Percentiles rank a stretch among this genome's conserved stretches.
phyloP scores from a whole-genome alignment of 1,140 invertebrate species.

The Pachyrhynchus sulphureomaculatus region DNA sequence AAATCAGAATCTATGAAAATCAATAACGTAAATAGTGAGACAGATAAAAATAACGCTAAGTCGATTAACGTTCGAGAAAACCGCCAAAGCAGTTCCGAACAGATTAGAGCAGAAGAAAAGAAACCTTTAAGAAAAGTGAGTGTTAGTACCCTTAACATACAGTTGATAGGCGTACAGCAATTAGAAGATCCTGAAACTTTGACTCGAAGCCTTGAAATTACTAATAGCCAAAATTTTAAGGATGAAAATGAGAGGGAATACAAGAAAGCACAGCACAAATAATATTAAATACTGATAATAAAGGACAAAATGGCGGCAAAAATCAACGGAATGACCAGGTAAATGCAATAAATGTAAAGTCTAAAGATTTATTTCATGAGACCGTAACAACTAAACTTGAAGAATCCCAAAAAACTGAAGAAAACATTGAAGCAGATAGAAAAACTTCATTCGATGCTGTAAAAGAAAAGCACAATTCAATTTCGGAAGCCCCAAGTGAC shows the following conservation, averaged over 20 bases:
- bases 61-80: too few relatives aligned
- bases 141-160: slow-evolving; percentile 24
- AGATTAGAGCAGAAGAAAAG: background rate
- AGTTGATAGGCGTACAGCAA: background rate
- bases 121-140: slow-evolving; percentile 13
- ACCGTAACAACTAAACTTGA: too few relatives aligned
- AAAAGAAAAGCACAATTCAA: background rate
- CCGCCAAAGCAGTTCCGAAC: background rate
- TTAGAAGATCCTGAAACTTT: background rate
- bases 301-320: background rate
- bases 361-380: too few relatives aligned
- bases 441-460: background rate
- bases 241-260: slow-evolving; percentile 3
- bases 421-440: too few relatives aligned
- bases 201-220: background rate
- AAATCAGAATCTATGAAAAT: background rate
- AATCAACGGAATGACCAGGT: background rate
- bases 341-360: too few relatives aligned
- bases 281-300: background rate
- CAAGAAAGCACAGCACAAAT: slow-evolving; percentile 22
- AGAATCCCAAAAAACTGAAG: too few relatives aligned
- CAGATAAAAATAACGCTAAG: background rate
- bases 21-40: background rate
- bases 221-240: background rate
- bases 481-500: background rate